Conservation (phyloP, 2,888 invertebrate genomes). For the Nasonovia ribisnigri region DNA sequence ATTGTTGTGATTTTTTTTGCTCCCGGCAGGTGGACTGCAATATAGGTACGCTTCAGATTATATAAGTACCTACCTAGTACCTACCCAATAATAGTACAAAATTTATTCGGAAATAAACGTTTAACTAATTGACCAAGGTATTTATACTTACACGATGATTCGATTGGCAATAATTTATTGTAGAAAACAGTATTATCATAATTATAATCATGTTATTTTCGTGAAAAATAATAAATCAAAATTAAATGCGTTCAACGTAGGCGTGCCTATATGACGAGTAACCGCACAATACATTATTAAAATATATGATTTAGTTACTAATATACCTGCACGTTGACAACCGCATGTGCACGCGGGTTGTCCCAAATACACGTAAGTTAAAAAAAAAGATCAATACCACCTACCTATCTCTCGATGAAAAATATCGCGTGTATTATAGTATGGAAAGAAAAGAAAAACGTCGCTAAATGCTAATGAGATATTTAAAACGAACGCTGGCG, state of each 20-base stretch:
- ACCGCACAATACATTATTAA: background rate
- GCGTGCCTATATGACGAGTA: no score
- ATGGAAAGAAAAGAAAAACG: background rate
- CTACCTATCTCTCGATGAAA: background rate
- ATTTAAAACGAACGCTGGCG: background rate
- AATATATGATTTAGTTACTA: background rate
- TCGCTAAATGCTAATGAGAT: background rate
- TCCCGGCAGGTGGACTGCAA: no score
- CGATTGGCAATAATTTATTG: background rate
- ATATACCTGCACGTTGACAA: background rate
- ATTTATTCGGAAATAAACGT: background rate
- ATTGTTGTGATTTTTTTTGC: background rate
- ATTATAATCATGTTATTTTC: background rate
- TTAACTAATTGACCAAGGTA: background rate
- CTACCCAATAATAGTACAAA: background rate
- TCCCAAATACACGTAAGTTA: background rate
- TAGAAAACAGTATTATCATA: no score
- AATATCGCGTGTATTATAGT: background rate
- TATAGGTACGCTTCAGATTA: background rate
- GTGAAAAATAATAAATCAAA: background rate
- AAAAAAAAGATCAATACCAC: background rate
- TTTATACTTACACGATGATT: background rate
- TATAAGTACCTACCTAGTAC: background rate
- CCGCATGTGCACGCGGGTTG: background rate
- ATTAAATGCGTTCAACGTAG: background rate